Evolutionary conservation across 2,888 invertebrate genomes (phyloP).

Genomic region (Dusona sp.): DNA sequence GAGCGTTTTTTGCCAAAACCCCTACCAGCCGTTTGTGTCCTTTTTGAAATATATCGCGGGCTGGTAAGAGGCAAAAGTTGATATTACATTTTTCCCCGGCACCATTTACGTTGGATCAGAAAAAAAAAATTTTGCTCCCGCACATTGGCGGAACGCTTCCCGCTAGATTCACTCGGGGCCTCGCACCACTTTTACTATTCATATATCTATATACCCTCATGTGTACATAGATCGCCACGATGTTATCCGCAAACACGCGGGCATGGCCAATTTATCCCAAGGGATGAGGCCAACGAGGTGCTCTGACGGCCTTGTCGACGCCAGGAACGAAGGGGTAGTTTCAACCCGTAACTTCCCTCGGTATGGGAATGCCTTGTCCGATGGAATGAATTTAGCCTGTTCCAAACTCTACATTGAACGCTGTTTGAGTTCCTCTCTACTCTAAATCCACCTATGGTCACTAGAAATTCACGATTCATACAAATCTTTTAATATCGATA

Average conservation of each 20-base stretch:
- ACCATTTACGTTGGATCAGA: conserved; percentile 28
- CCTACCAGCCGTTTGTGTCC: neutral
- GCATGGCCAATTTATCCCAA: conserved; percentile 84
- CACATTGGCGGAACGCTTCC: conserved; percentile 49
- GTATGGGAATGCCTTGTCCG: conserved; percentile 79
- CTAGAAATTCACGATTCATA: conserved; percentile 64
- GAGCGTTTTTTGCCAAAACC: neutral
- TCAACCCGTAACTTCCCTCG: conserved; percentile 23
- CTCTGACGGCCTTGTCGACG: conserved; percentile 69
- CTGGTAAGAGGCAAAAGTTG: conserved; percentile 38
- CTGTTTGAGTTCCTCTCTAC: conserved; percentile 70
- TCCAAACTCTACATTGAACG: conserved; percentile 71
- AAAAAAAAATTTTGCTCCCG: conserved; percentile 14
- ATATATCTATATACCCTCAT: neutral
- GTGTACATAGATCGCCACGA: conserved; percentile 75
- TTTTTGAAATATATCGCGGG: conserved; percentile 8
- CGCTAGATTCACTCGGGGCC: conserved; percentile 42
- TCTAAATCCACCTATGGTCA: conserved; percentile 61
- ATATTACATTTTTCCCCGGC: conserved; percentile 46
- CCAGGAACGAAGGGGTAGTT: conserved; percentile 32
- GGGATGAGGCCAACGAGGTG: conserved; percentile 80
- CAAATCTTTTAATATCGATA: conserved; percentile 54
- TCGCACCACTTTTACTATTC: conserved; percentile 20
- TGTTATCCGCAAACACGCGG: conserved; percentile 84
- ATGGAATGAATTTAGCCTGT: conserved; percentile 80